A percentile compares a stretch with the other conserved stretches of the same genome.
These are phyloP conservation scores for Zaprionus gabonicus DNA, from an alignment of 1,140 invertebrate species.

Conservation along the genomic window DNA sequence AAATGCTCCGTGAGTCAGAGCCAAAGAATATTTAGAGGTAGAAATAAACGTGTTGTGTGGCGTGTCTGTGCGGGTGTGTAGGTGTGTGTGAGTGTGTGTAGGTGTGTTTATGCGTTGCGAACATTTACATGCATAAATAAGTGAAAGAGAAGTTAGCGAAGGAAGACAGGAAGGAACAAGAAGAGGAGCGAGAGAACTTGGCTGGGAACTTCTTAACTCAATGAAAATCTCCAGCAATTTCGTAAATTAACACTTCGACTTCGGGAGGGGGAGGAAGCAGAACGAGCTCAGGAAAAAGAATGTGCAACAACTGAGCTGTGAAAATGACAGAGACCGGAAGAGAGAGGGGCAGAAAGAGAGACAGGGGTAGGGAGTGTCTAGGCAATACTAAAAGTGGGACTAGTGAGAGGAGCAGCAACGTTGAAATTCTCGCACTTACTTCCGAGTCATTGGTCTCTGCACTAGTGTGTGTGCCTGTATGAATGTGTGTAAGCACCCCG, in stretches of 20 bases:
- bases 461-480: conserved; percentile 17
- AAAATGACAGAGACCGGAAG: conserved; percentile 40
- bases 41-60: conserved; percentile 53
- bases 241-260: conserved; percentile 79
- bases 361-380: neutral
- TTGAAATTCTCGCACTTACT: conserved; percentile 72
- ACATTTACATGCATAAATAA: conserved; percentile 81
- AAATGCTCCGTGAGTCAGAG: conserved; percentile 48
- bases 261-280: neutral
- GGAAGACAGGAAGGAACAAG: conserved; percentile 3
- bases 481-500: conserved; percentile 9
- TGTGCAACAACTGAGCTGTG: conserved; percentile 38
- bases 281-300: conserved; percentile 5
- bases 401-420: conserved; percentile 17
- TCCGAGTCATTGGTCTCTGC: conserved; percentile 67
- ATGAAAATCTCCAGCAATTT: conserved; percentile 81
- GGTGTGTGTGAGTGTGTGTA: conserved; percentile 16
- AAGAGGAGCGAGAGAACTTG: conserved; percentile 20
- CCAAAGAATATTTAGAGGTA: conserved; percentile 59
- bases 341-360: neutral
- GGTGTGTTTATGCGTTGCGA: conserved; percentile 34
- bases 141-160: conserved; percentile 18
- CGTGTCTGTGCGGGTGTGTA: conserved; percentile 11
- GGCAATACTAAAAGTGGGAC: conserved; percentile 15
- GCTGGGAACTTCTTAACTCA: conserved; percentile 74